Conservation (phyloP, 2,797 vertebrate species). For the Monodelphis domestica region DNA sequence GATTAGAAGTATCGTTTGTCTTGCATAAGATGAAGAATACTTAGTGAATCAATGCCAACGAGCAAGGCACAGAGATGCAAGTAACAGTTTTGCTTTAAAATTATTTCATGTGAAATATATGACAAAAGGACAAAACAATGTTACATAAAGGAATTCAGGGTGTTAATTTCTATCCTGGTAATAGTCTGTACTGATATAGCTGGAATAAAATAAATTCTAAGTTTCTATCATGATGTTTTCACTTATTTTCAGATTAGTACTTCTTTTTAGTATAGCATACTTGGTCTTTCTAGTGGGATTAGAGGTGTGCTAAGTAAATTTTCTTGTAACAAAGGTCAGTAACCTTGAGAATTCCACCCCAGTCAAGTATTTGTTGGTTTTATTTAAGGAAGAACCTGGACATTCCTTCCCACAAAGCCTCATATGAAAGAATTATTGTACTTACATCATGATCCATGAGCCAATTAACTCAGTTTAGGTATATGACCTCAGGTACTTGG, state of each 20-base stretch:
- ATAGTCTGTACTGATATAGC: not conserved
- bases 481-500: not conserved
- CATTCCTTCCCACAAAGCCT: not conserved
- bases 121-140: constrained; percentile 33
- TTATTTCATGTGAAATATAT: constrained; percentile 48
- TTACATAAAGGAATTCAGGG: constrained; percentile 32
- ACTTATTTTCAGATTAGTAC: not conserved
- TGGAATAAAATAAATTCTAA: constrained; percentile 6
- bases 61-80: constrained; percentile 54
- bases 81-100: constrained; percentile 48
- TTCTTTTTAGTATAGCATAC: not conserved
- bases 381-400: not conserved
- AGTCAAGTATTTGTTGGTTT: not conserved
- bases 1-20: constrained; percentile 75
- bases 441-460: not conserved
- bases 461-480: not conserved
- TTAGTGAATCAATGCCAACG: constrained; percentile 75
- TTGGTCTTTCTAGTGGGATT: not conserved
- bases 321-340: not conserved
- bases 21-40: constrained; percentile 75
- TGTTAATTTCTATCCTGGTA: constrained; percentile 24
- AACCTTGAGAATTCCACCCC: not conserved
- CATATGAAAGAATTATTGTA: not conserved
- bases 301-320: not conserved
- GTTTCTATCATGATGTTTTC: constrained; percentile 27